These are phyloP conservation scores for Cryptoleucopteryx plumbea DNA, from an alignment of 2,113 vertebrate species.

Conservation along the genomic window DNA sequence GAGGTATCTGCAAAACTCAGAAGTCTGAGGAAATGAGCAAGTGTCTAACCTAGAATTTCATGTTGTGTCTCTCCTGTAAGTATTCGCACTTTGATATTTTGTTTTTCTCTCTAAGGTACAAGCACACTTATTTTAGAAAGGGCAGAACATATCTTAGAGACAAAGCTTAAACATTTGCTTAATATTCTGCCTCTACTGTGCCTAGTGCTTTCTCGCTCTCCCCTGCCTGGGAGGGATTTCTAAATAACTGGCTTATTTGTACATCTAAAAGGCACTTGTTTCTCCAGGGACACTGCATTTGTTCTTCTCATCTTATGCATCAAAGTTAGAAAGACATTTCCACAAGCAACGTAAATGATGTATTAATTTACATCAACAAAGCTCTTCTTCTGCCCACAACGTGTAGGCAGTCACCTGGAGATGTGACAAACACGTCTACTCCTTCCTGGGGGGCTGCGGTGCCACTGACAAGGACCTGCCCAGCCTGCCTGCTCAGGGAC, in stretches of 20 bases:
- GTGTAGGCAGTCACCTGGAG: neutral
- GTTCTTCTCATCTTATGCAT: neutral
- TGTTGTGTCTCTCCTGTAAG: neutral
- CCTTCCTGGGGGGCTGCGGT: neutral
- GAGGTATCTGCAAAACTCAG: conserved; percentile 53
- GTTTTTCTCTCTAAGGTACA: neutral
- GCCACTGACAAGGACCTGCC: neutral
- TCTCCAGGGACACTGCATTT: neutral
- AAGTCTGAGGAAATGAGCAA: conserved; percentile 51
- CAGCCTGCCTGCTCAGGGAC: neutral
- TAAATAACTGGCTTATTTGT: conserved; percentile 15
- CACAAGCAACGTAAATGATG: accelerated
- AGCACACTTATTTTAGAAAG: conserved; percentile 31
- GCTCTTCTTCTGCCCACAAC: neutral
- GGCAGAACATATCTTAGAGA: conserved; percentile 44
- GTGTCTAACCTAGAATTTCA: conserved; percentile 46
- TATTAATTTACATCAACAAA: neutral
- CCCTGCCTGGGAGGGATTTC: conserved; percentile 27
- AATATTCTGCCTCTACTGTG: neutral
- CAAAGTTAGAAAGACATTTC: neutral
- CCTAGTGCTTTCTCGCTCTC: neutral
- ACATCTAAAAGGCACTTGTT: neutral
- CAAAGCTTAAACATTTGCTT: conserved; percentile 39
- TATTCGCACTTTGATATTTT: conserved; percentile 8
- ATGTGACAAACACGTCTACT: neutral